Conservation (phyloP, 2,797 vertebrate species). For the Aldrovandia affinis region DNA sequence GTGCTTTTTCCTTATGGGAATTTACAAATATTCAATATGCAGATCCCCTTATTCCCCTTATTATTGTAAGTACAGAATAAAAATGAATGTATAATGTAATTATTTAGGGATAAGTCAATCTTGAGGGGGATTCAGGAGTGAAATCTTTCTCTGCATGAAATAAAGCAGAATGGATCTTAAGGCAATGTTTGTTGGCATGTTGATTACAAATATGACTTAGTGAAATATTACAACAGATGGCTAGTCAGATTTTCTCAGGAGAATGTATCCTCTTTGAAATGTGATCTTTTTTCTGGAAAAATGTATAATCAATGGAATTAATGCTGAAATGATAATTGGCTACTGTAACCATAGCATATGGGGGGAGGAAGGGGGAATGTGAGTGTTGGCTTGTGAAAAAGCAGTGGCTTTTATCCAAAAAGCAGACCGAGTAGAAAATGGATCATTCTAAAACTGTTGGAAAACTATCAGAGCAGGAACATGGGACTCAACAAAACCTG, state of each 20-base stretch:
- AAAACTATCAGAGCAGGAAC: neutral
- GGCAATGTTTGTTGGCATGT: neutral
- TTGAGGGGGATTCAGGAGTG: neutral
- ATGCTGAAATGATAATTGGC: neutral
- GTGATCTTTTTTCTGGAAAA: neutral
- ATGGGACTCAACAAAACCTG: neutral
- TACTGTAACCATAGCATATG: neutral
- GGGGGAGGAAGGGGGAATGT: neutral
- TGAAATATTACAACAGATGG: slow-evolving; percentile 5
- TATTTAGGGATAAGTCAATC: neutral
- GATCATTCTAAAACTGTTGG: neutral
- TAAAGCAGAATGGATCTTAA: neutral
- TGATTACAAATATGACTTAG: neutral
- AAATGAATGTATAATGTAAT: neutral
- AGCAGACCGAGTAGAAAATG: neutral
- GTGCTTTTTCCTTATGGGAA: neutral
- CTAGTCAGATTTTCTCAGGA: neutral
- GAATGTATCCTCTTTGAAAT: neutral
- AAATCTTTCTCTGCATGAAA: neutral
- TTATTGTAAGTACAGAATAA: neutral
- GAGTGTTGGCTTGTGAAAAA: neutral
- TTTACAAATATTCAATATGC: neutral
- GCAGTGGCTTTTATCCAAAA: neutral
- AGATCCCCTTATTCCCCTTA: neutral
- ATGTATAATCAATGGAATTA: neutral